These are phyloP conservation scores for Polypedilum pembai DNA, from an alignment of 1,140 invertebrate genomes.

Conservation along the genomic window DNA sequence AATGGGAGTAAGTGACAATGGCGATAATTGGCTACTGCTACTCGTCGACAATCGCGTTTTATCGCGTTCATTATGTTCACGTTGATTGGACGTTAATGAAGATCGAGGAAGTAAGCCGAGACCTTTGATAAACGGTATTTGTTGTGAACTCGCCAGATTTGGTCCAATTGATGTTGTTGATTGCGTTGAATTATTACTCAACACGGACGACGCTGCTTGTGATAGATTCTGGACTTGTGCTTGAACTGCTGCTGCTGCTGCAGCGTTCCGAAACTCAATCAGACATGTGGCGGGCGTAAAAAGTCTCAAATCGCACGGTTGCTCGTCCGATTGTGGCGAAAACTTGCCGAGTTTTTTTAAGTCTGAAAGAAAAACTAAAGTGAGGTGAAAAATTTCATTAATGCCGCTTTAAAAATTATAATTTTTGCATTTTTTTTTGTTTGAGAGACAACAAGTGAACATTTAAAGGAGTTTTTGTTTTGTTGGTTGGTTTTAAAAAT, in stretches of 20 bases:
- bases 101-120: not conserved
- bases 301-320: conserved; percentile 40
- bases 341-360: not conserved
- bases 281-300: conserved; percentile 30
- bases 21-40: conserved; percentile 31
- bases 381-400: conserved; percentile 33
- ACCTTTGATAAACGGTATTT: conserved; percentile 21
- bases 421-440: not conserved
- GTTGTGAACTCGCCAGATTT: not conserved
- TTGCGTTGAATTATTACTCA: conserved; percentile 6
- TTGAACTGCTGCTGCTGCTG: conserved; percentile 35
- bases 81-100: not conserved
- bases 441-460: conserved; percentile 4
- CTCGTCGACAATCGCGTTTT: conserved; percentile 29
- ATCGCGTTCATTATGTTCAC: not conserved
- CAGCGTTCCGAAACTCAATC: conserved; percentile 34
- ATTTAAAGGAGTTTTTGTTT: too few species aligned
- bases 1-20: conserved; percentile 25
- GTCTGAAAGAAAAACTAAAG: conserved; percentile 28
- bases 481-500: too few species aligned
- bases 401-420: not conserved
- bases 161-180: not conserved
- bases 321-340: conserved; percentile 31
- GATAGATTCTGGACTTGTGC: conserved; percentile 28
- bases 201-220: conserved; percentile 30